Evolutionary conservation across 2,797 vertebrate genomes (phyloP), one percentile per base, ranked within the genome.

Genomic region (Sebastes paucispinis): DNA sequence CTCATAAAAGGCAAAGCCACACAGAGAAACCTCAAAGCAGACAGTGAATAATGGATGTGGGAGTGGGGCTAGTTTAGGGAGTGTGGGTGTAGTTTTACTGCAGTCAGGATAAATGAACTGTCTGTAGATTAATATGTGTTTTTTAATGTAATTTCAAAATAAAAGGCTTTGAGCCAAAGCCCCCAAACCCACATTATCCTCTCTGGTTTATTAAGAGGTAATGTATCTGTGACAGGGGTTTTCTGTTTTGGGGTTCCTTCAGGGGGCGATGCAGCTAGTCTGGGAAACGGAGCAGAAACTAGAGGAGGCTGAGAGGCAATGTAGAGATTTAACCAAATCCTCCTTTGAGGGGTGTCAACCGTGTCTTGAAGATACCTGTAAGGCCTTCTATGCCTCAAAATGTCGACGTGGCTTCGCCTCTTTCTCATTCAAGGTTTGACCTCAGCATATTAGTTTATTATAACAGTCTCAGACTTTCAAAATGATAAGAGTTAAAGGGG

Each of bases 251-350:
- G 63, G 77, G 36, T 69, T 86, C 24, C 14, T 70, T 90, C 85
- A 97, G 96, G 96, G 96, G 83, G 95, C 93, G 8, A 87, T 95
- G 80, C 85, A 92, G 88, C 94, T 97, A 82, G 94, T 94, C 91
- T 92, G 91, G 47, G 96, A 97, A 94, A 94, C 95, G n/a, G 95
- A 96, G 83, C 93, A 95, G 89, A 96, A 94, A 88, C 86, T 97
- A 14, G 85, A 94, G 76, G 93, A 96, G 81, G 95, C 95, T 47
- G 95, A 97, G 90, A 92, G 81, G 54, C 91, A 94, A 27, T 97
- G 97, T 88, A 95, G 85, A 81, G 77, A 88, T 73, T 91, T 94
- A 73, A 80, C 94, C 81, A 92, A 90, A 75, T 91, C 89, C 22
- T 88, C 88, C 18, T 97, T 96, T 93, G 93, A 95, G 27, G 91